phyloP scores from a whole-genome alignment of 1,140 invertebrate species.

The Leptinotarsa defecta region DNA sequence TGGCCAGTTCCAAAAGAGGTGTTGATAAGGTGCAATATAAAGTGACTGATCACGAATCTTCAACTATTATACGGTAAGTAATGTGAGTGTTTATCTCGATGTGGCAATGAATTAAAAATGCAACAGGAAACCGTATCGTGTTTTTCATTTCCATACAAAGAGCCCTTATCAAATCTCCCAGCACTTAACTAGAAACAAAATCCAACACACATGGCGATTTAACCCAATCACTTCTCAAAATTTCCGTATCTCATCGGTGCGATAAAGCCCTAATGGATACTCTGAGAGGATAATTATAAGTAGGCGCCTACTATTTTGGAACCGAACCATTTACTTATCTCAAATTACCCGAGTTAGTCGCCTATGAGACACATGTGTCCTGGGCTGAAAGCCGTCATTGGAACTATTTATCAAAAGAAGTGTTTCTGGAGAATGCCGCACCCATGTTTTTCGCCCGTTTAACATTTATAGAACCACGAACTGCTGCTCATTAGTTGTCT shows the following conservation, averaged over 20 bases:
- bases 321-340: constrained; percentile 27
- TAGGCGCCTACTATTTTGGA: constrained; percentile 25
- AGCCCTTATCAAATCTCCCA: background rate
- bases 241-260: constrained; percentile 20
- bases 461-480: constrained; percentile 22
- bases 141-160: background rate
- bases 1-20: no score
- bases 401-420: constrained; percentile 24
- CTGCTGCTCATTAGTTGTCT: constrained; percentile 23
- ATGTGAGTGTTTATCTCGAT: no score
- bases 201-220: constrained; percentile 3
- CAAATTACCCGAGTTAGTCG: constrained; percentile 19
- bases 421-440: constrained; percentile 18
- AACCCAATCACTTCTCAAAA: constrained; percentile 13
- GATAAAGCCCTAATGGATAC: constrained; percentile 23
- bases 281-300: constrained; percentile 23
- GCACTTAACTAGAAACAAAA: background rate
- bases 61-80: no score
- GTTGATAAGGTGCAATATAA: no score
- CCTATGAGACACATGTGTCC: constrained; percentile 27
- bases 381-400: background rate
- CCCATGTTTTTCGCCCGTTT: constrained; percentile 21
- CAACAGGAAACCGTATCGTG: background rate
- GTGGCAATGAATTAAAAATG: background rate
- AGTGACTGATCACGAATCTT: no score